Percentiles rank a stretch among this genome's conserved stretches.
These are phyloP conservation scores for Diaprepes abbreviatus DNA, from an alignment of 2,888 invertebrate species.

Conservation along the genomic window DNA sequence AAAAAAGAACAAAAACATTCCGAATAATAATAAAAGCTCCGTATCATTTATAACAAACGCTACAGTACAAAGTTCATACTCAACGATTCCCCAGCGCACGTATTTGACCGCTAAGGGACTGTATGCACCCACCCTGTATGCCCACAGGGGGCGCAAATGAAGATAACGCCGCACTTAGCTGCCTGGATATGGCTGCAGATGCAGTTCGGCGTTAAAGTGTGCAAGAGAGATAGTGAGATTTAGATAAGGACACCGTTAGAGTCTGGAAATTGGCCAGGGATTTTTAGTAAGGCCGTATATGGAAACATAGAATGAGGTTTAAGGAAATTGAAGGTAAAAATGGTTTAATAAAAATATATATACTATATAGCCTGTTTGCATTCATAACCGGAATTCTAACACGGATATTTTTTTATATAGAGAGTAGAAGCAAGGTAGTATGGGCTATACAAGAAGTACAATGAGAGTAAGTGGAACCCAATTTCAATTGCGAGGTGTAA, in stretches of 20 bases:
- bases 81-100: neutral
- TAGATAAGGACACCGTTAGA: constrained; percentile 27
- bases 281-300: constrained; percentile 24
- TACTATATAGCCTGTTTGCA: too few species aligned
- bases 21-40: too few species aligned
- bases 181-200: constrained; percentile 42
- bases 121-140: constrained; percentile 28
- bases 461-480: too few species aligned
- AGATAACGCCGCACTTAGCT: constrained; percentile 64
- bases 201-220: constrained; percentile 47
- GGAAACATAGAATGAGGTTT: constrained; percentile 11
- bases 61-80: neutral
- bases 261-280: constrained; percentile 30
- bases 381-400: too few species aligned
- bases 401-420: too few species aligned
- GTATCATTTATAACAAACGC: neutral
- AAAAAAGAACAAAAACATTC: too few species aligned
- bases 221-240: constrained; percentile 20
- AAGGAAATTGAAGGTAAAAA: neutral
- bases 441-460: too few species aligned
- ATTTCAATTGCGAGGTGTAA: too few species aligned
- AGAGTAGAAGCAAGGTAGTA: too few species aligned
- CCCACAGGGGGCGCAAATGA: constrained; percentile 63
- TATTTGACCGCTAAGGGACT: constrained; percentile 10
- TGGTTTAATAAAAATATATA: neutral